Evolutionary conservation across 1,140 invertebrate species (phyloP).

Genomic region (honey bee (Apis mellifera)): Amel_HAv3.1 CM009936.2:2166501-2167000

Average conservation of each 20-base stretch:
- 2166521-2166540: no score
- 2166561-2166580: no score
- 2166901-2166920: not conserved
- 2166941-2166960: not conserved
- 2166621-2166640: no score
- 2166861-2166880: not conserved
- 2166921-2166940: not conserved
- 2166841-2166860: not conserved
- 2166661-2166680: no score
- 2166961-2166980: not conserved
- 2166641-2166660: no score
- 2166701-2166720: not conserved
- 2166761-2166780: slow-evolving; percentile 4
- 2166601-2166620: no score
- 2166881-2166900: not conserved
- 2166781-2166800: slow-evolving; percentile 6
- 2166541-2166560: no score
- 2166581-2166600: no score
- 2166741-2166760: not conserved
- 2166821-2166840: slow-evolving; percentile 1
- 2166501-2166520: no score
- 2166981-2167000: not conserved
- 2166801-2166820: not conserved
- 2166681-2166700: no score
- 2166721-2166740: no score